These are phyloP conservation scores for Sinotaia quadrata DNA, from an alignment of 2,888 invertebrate genomes.

Conservation along the genomic window DNA sequence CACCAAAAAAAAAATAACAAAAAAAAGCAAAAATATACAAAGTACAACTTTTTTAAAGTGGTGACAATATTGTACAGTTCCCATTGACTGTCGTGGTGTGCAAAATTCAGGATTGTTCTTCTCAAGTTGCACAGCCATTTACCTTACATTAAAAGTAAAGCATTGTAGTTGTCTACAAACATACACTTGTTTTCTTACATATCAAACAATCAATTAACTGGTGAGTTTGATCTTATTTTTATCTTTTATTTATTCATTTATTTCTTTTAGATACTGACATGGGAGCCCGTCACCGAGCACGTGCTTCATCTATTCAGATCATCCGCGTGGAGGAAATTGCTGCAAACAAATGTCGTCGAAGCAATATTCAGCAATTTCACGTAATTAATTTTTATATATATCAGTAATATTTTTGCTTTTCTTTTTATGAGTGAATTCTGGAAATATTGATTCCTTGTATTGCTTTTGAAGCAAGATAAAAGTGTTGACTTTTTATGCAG, in stretches of 20 bases:
- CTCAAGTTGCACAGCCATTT: too few species aligned
- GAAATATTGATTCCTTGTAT: background rate
- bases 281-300: conserved; percentile 97
- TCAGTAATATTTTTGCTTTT: conserved; percentile 26
- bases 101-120: too few species aligned
- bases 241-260: background rate
- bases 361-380: conserved; percentile 98
- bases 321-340: conserved; percentile 95
- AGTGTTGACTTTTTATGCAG: too few species aligned
- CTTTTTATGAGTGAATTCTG: background rate
- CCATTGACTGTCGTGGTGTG: too few species aligned
- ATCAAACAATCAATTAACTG: background rate
- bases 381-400: conserved; percentile 70
- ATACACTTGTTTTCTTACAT: too few species aligned
- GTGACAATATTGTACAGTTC: too few species aligned
- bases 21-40: too few species aligned
- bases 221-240: background rate
- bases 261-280: conserved; percentile 85
- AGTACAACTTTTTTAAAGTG: too few species aligned
- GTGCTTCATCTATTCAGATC: conserved; percentile 97
- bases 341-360: conserved; percentile 90
- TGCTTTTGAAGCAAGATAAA: background rate
- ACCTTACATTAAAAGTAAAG: too few species aligned
- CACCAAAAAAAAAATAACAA: too few species aligned
- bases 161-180: too few species aligned